These are phyloP conservation scores for Engystomops pustulosus DNA, from an alignment of 2,113 vertebrate species.

Conservation along the genomic window DNA sequence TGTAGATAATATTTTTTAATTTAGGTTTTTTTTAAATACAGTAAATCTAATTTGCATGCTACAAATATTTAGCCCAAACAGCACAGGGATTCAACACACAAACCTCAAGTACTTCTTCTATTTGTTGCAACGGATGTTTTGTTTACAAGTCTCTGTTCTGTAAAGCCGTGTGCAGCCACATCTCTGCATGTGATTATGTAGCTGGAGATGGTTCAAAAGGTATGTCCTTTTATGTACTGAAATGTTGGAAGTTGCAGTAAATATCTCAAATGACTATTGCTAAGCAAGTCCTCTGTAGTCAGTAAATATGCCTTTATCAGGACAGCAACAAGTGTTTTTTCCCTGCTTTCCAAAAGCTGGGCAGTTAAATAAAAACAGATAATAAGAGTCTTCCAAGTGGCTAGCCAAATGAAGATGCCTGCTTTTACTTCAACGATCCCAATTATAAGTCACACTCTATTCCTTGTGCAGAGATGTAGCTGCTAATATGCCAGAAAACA, in stretches of 20 bases:
- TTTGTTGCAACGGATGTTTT: neutral
- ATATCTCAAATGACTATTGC: neutral
- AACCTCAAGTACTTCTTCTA: neutral
- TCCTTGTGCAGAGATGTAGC: slow-evolving; percentile 41
- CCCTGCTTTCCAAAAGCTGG: neutral
- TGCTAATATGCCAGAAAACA: slow-evolving; percentile 58
- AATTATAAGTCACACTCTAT: slow-evolving; percentile 46
- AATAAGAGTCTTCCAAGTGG: slow-evolving; percentile 25
- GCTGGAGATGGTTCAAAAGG: neutral
- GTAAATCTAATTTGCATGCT: too few species aligned
- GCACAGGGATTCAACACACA: neutral
- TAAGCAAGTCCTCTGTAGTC: neutral
- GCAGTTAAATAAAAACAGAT: slow-evolving; percentile 27
- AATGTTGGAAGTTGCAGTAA: neutral
- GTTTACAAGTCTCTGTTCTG: neutral
- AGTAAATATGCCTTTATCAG: neutral
- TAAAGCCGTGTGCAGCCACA: neutral
- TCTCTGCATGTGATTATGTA: neutral
- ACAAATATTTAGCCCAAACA: neutral
- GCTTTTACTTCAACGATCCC: slow-evolving; percentile 39
- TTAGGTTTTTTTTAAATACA: too few species aligned
- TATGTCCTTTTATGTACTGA: neutral
- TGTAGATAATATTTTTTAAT: too few species aligned
- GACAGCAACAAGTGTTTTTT: neutral
- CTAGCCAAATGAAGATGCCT: neutral